Evolutionary conservation across 2,888 invertebrate species (phyloP).

Genomic region (Spialia ferax): DNA sequence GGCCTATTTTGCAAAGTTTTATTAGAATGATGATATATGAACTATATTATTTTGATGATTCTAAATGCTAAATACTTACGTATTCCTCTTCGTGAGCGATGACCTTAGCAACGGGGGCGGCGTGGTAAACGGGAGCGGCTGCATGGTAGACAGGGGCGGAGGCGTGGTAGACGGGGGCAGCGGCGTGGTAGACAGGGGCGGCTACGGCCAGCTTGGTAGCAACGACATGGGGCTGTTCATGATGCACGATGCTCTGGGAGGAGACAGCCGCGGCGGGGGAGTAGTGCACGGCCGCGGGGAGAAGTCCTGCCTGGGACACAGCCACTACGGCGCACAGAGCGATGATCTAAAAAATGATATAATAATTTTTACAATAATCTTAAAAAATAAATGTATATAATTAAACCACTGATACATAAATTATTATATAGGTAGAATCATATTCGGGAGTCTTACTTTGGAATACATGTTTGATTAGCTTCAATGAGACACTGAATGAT

Average conservation of each 20-base stretch:
- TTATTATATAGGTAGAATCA: background rate
- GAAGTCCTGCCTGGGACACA: slow-evolving; percentile 57
- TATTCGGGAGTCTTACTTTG: slow-evolving; percentile 46
- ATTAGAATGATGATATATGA: too few species aligned
- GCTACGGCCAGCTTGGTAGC: slow-evolving; percentile 50
- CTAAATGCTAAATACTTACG: slow-evolving; percentile 41
- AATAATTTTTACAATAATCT: background rate
- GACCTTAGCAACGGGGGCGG: slow-evolving; percentile 23
- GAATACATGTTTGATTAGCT: slow-evolving; percentile 46
- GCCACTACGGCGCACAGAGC: slow-evolving; percentile 56
- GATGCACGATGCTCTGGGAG: slow-evolving; percentile 70
- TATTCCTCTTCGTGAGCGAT: slow-evolving; percentile 55
- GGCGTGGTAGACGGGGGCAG: slow-evolving; percentile 44
- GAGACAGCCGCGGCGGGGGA: slow-evolving; percentile 66
- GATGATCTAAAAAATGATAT: slow-evolving; percentile 40
- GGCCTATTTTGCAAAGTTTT: slow-evolving; percentile 55
- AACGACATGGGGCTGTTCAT: slow-evolving; percentile 64
- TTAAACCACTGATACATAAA: background rate
- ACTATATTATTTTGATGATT: too few species aligned
- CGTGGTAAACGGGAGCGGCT: slow-evolving; percentile 13
- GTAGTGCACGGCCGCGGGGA: slow-evolving; percentile 67
- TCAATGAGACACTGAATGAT: slow-evolving; percentile 19
- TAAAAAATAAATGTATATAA: background rate
- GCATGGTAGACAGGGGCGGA: background rate
- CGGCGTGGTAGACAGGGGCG: slow-evolving; percentile 53